Evolutionary conservation across 1,140 invertebrate genomes (phyloP).

Genomic region (Eurosta solidaginis): DNA sequence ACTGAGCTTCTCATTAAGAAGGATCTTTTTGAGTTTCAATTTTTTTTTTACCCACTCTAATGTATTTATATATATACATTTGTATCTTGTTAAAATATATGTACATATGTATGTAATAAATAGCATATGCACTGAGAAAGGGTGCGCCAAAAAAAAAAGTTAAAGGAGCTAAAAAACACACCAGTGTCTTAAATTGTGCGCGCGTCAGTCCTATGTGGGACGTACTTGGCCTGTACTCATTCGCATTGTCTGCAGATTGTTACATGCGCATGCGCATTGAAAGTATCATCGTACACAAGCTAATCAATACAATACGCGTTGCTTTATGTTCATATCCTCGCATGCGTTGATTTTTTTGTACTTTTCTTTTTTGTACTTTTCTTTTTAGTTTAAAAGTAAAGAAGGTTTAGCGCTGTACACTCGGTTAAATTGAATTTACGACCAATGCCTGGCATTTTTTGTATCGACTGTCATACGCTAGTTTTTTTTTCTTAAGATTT

Average conservation of each 20-base stretch:
- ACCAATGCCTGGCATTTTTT: background rate
- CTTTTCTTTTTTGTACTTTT: background rate
- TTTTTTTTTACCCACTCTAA: too few species aligned
- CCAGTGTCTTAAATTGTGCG: too few species aligned
- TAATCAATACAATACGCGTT: background rate
- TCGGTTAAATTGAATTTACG: background rate
- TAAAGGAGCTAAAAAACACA: too few species aligned
- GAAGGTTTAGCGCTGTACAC: background rate
- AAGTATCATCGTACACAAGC: too few species aligned
- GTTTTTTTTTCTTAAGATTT: background rate
- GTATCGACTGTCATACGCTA: background rate
- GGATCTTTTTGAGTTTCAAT: too few species aligned
- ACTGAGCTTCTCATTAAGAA: too few species aligned
- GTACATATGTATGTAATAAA: too few species aligned
- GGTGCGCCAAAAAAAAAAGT: background rate
- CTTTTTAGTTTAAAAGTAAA: background rate
- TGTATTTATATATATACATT: too few species aligned
- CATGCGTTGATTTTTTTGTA: background rate
- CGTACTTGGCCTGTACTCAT: background rate
- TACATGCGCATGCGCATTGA: slow-evolving; percentile 7
- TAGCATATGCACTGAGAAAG: too few species aligned
- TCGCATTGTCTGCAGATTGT: too few species aligned
- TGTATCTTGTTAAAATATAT: too few species aligned
- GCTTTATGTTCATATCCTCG: background rate
- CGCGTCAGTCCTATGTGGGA: background rate